Percentiles rank a stretch among this genome's conserved stretches.
Conservation (phyloP, 2,888 invertebrate species). For the Rhagophthalmus giganteus region DNA sequence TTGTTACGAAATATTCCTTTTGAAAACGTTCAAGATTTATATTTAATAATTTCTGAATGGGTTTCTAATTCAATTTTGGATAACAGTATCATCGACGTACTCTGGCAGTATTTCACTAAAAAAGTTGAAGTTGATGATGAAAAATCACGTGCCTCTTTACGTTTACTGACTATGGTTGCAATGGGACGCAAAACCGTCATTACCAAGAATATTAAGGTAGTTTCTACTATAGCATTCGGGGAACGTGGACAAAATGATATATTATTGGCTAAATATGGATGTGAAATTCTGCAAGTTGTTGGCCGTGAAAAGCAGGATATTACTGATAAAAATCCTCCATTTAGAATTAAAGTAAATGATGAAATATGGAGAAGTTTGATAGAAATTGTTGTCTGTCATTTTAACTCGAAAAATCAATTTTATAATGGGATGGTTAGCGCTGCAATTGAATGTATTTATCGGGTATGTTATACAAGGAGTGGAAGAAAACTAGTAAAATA, state of each 20-base stretch:
- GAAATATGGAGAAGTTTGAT: slow-evolving; percentile 61
- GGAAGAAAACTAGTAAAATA: too few species aligned
- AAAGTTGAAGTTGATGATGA: slow-evolving; percentile 66
- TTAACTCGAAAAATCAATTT: slow-evolving; percentile 54
- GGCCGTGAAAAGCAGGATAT: slow-evolving; percentile 49
- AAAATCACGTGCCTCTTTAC: slow-evolving; percentile 74
- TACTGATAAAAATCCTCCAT: slow-evolving; percentile 45
- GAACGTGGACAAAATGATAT: slow-evolving; percentile 58
- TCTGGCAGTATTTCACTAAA: slow-evolving; percentile 81
- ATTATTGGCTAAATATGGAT: slow-evolving; percentile 62
- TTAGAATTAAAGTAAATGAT: slow-evolving; percentile 55
- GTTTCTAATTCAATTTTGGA: slow-evolving; percentile 61
- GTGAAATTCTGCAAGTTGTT: slow-evolving; percentile 61
- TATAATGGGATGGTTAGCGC: slow-evolving; percentile 63
- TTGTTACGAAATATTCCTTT: slow-evolving; percentile 61
- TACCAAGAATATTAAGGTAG: slow-evolving; percentile 70
- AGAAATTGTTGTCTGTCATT: slow-evolving; percentile 55
- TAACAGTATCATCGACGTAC: slow-evolving; percentile 60
- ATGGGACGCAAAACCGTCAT: slow-evolving; percentile 47
- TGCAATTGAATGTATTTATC: slow-evolving; percentile 64
- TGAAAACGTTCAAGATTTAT: slow-evolving; percentile 65
- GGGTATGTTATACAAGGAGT: too few species aligned
- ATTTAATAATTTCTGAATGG: slow-evolving; percentile 66
- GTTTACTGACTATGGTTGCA: slow-evolving; percentile 78
- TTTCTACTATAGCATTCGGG: slow-evolving; percentile 73